A percentile compares a stretch with the other conserved stretches of the same genome.
Evolutionary conservation across 2,797 vertebrate genomes (phyloP).

Genomic region (Hylomyscus alleni): DNA sequence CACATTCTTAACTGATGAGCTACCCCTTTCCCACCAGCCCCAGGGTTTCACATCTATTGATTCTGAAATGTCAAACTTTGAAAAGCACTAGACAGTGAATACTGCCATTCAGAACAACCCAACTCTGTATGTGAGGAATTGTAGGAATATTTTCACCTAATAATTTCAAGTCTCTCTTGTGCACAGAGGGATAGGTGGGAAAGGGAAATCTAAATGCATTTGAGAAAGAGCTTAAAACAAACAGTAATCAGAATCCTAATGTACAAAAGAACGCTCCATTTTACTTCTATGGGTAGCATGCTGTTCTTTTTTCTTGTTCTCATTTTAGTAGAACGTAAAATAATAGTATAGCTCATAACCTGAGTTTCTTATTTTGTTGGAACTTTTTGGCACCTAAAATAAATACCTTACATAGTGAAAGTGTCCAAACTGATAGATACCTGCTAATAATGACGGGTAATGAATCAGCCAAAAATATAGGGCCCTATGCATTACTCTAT

Average conservation of each 20-base stretch:
- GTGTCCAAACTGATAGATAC: background rate
- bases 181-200: background rate
- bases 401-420: constrained; percentile 23
- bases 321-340: constrained; percentile 42
- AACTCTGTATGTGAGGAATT: background rate
- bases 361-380: constrained; percentile 9
- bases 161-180: background rate
- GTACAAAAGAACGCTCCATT: constrained; percentile 11
- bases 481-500: background rate
- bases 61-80: background rate
- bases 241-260: constrained; percentile 15
- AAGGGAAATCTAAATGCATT: background rate
- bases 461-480: constrained; percentile 16
- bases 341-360: constrained; percentile 1
- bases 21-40: no score
- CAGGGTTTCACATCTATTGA: background rate
- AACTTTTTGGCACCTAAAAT: background rate
- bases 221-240: constrained; percentile 47
- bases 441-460: background rate
- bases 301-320: background rate
- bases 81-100: background rate
- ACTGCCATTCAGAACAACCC: background rate
- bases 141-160: constrained; percentile 3
- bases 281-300: background rate
- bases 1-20: background rate